Evolutionary conservation across 1,140 invertebrate genomes (phyloP).

Genomic region (Scaptomyza hsui): DNA sequence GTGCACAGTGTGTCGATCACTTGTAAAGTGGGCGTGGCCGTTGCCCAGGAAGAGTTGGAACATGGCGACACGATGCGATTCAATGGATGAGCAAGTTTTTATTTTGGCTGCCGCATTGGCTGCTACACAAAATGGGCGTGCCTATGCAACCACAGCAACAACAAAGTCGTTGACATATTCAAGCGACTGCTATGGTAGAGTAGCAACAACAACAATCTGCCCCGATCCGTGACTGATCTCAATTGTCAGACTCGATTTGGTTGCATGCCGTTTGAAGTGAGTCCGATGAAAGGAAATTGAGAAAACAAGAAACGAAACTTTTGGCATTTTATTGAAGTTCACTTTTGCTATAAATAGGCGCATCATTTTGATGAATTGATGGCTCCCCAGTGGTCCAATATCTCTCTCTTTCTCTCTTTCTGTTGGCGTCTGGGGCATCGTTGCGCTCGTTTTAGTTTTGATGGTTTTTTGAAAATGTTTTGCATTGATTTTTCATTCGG

Average conservation of each 20-base stretch:
- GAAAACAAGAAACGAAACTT: slow-evolving; percentile 43
- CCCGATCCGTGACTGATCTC: slow-evolving; percentile 17
- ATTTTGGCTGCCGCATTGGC: slow-evolving; percentile 67
- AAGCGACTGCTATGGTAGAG: slow-evolving; percentile 10
- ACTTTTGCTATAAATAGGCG: slow-evolving; percentile 63
- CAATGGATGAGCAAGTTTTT: slow-evolving; percentile 53
- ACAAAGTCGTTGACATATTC: slow-evolving; percentile 66
- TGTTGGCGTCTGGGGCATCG: slow-evolving; percentile 28
- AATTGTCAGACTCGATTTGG: slow-evolving; percentile 63
- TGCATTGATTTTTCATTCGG: slow-evolving; percentile 64
- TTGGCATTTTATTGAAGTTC: slow-evolving; percentile 78
- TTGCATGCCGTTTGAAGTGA: slow-evolving; percentile 55
- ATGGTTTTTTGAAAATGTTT: slow-evolving; percentile 66
- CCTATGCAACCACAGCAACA: slow-evolving; percentile 26
- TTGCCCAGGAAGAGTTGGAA: slow-evolving; percentile 69
- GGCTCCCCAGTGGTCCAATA: slow-evolving; percentile 64
- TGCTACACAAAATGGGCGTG: slow-evolving; percentile 73
- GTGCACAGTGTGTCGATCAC: slow-evolving; percentile 46
- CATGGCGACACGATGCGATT: slow-evolving; percentile 53
- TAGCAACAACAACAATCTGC: slow-evolving; percentile 4
- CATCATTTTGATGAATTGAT: slow-evolving; percentile 78
- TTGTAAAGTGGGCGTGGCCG: slow-evolving; percentile 64
- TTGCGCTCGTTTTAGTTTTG: slow-evolving; percentile 63
- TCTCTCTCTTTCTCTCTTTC: background rate
- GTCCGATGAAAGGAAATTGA: slow-evolving; percentile 20